Base-by-base conservation (phyloP, 1,140 invertebrate genomes). In the Euglossa dilemma region DNA sequence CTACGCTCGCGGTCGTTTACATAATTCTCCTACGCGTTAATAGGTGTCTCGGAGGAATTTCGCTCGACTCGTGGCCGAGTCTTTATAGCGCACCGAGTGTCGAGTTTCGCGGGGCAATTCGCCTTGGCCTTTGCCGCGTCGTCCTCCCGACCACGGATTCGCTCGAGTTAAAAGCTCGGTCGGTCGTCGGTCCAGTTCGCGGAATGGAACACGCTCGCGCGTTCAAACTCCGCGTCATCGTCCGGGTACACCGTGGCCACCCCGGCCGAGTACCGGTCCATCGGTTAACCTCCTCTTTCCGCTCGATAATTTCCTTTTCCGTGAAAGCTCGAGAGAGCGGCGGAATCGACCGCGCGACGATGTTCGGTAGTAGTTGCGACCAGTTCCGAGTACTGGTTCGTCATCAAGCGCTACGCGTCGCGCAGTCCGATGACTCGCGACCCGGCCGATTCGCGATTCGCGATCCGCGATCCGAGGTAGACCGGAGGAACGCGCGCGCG, bases 81-180 rank as follows among this genome's bases (percentile, higher is more conserved):
- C 16, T 23, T 18, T 28, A 4, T 52, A 50, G 36, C 36, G 43
- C 18, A 12, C 50, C 14, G 43, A 64, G 82, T 67, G 56, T 91
- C 88, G 72, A 57, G 85, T 89, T 91, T 86, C 86, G 72, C 86
- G 85, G 83, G 84, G 81, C 72, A 87, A 80, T 79, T 91, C 82
- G 87, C 92, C 92, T 93, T 93, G 92, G 92, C 91, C 91, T 93
- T 91, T 92, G 82, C 77, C 71, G 75, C 47, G 43, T 67, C 54
- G 45, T 67, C 72, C 25, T 56, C 23, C 54, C 63, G 63, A 25
- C 67, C 28, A 57, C 50, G 56, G 74, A 74, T 52, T 71, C 63
- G 75, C 50, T 56, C 70, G 28, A 72, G 63, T 43, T 76, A 63
- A 72, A 47, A 1, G 36, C 1, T 36, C 36, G 36, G 36, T 36